Base-by-base conservation (phyloP, 2,888 invertebrate species). In the Onthophagus sagittarius region DNA sequence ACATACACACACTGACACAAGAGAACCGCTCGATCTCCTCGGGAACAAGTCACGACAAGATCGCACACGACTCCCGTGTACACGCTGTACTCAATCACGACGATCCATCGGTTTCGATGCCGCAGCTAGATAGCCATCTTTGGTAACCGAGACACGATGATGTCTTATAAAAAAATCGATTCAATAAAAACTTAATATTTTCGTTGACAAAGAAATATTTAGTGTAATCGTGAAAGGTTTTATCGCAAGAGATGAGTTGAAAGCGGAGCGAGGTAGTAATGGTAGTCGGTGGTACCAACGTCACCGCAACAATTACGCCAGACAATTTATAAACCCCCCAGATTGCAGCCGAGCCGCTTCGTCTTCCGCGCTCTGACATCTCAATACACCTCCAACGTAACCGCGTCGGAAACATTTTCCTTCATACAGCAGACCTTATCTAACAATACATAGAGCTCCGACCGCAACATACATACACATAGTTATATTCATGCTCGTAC, bases 401-500 rank as follows among this genome's bases (percentile, higher is more conserved):
- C 39, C 39, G 39, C 39, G 39, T 53, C 39, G 39, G 39, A 53
- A 53, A 53, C 39, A 11, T 53, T 53, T 53, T 53, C 39, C 39
- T 53, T 53, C 39, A 53, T 53, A 23, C 3, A 53, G 11, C 39
- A 53, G 39, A 67, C 67, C 67, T 67, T 67, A 67, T 67, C 67
- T 23, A 67, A 67, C 67, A 67, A 67, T 67, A 23, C 67, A 63
- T 3, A 23, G 3, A 32, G 64, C 64, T 64, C 67, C 31, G 67
- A n/a, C 31, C 23, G 67, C 67, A 32, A 23, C 31, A 32, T 14
- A 23, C 31, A 32, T 14, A 32, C 64, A 67, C 67, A 23, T n/a
- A 15, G 64, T 13, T 23, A 77, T 77, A 77, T 75, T 72, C 76
- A 76, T 75, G 75, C 76, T 73, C 73, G 74, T 74, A 75, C 75